Percentiles rank a stretch among this genome's conserved stretches.
These are phyloP conservation scores for Gryllus bimaculatus DNA, from an alignment of 1,140 invertebrate species.

Conservation along the genomic window DNA sequence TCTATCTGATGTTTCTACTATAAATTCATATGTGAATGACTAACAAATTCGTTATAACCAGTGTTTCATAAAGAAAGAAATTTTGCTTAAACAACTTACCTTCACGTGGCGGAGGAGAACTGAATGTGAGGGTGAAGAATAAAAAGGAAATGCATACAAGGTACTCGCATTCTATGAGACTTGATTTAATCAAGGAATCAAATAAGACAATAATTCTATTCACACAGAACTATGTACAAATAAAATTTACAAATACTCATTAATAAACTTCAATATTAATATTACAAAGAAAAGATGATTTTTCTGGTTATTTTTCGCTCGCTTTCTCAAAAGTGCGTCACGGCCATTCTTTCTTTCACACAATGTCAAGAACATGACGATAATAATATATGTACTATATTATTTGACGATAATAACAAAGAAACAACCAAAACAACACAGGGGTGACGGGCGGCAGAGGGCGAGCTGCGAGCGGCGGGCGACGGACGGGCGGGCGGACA, in stretches of 20 bases:
- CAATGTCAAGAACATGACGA: neutral
- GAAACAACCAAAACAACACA: slow-evolving; percentile 4
- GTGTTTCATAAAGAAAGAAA: too few relatives aligned
- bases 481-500: too few relatives aligned
- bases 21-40: too few relatives aligned
- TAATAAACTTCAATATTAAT: slow-evolving; percentile 6
- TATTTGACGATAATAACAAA: slow-evolving; percentile 1
- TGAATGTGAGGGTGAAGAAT: neutral
- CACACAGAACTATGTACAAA: neutral
- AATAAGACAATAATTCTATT: slow-evolving; percentile 6
- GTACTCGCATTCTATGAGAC: neutral
- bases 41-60: too few relatives aligned
- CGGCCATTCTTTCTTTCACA: neutral
- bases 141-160: neutral
- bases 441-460: neutral
- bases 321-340: neutral
- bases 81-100: too few relatives aligned
- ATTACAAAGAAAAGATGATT: slow-evolving; percentile 6
- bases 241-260: slow-evolving; percentile 6
- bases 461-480: neutral
- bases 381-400: slow-evolving; percentile 6
- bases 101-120: too few relatives aligned
- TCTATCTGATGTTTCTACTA: too few relatives aligned
- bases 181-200: slow-evolving; percentile 5
- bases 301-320: neutral